These are phyloP conservation scores for Lutjanus argentimaculatus DNA, from an alignment of 2,797 vertebrate species.

Conservation along the genomic window DNA sequence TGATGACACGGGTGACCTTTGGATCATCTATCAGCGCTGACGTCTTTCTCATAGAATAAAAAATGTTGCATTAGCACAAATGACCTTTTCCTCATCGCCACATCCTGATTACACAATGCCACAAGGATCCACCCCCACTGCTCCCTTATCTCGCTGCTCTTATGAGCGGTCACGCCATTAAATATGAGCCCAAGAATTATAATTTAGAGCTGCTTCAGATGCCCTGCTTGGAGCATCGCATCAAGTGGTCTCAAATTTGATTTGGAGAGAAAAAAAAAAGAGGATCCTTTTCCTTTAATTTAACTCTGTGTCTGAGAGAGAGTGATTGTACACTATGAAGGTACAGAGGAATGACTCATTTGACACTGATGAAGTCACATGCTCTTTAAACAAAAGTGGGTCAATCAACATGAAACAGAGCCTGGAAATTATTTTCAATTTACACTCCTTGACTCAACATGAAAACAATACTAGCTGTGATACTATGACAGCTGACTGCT, in stretches of 20 bases:
- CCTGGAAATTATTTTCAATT: conserved; percentile 35
- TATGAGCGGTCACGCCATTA: conserved; percentile 51
- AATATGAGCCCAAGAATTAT: conserved; percentile 42
- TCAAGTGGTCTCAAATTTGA: conserved; percentile 38
- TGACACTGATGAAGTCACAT: conserved; percentile 26
- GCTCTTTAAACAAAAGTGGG: conserved; percentile 43
- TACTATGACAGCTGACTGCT: background rate
- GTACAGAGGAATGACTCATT: conserved; percentile 18
- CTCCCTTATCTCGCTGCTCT: conserved; percentile 42
- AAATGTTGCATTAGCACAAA: conserved; percentile 77
- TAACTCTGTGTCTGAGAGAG: background rate
- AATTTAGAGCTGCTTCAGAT: conserved; percentile 47
- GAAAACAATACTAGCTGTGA: background rate
- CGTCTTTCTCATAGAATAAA: conserved; percentile 67
- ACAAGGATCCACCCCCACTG: conserved; percentile 61
- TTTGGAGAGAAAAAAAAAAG: background rate
- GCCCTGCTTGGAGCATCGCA: background rate
- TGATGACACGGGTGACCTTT: conserved; percentile 74
- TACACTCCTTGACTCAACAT: conserved; percentile 31
- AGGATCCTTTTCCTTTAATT: background rate
- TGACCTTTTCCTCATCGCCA: conserved; percentile 76
- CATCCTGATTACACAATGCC: conserved; percentile 69
- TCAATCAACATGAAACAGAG: conserved; percentile 32
- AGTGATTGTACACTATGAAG: background rate
- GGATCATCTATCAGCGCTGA: conserved; percentile 70